Evolutionary conservation across 2,113 vertebrate genomes (phyloP).

Genomic region (Furnarius figulus): DNA sequence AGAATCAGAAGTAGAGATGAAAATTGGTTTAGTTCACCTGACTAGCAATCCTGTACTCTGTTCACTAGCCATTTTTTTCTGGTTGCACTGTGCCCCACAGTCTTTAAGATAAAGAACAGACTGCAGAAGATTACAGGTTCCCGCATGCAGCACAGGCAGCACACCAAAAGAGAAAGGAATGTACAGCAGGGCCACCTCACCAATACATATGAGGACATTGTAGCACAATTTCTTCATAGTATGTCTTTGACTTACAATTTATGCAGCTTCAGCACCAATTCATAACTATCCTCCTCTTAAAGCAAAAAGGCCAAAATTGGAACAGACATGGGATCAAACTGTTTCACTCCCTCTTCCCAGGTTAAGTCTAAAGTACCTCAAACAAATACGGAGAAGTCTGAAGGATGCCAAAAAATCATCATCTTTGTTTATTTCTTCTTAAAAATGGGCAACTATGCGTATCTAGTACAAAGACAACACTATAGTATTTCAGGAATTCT

Average conservation of each 20-base stretch:
- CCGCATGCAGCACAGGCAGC: not conserved
- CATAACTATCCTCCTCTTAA: not conserved
- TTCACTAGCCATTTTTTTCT: not conserved
- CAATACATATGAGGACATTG: not conserved
- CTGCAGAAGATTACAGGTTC: not conserved
- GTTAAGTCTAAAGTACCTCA: not conserved
- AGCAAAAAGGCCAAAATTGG: not conserved
- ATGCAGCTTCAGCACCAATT: not conserved
- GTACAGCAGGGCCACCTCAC: not conserved
- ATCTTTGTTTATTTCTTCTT: not conserved
- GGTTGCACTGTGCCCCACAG: not conserved
- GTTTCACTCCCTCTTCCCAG: not conserved
- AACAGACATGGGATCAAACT: not conserved
- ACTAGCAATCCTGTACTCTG: not conserved
- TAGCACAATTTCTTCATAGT: not conserved
- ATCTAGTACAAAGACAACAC: not conserved
- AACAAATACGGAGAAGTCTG: not conserved
- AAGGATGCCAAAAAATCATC: not conserved
- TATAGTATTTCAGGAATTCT: not conserved
- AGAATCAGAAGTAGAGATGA: not conserved
- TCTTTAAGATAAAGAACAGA: not conserved
- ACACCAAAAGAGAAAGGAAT: not conserved
- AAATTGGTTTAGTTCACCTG: not conserved
- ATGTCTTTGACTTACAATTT: not conserved
- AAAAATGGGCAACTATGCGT: not conserved